phyloP scores from a whole-genome alignment of 2,797 vertebrate species.

The Tragelaphus eurycerus region DNA sequence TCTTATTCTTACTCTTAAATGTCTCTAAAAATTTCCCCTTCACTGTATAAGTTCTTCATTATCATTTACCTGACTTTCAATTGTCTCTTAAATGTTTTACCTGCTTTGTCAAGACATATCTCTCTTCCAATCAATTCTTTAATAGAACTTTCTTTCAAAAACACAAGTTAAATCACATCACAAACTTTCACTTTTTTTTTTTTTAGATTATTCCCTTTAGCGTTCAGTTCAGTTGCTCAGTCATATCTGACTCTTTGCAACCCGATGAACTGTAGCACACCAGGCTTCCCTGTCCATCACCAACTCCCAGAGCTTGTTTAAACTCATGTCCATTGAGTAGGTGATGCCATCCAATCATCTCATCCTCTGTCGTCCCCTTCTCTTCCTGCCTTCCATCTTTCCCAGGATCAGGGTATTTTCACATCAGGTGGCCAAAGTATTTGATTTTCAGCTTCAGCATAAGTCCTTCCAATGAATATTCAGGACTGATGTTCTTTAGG shows the following conservation, averaged over 20 bases:
- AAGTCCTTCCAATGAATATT: neutral
- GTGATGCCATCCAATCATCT: neutral
- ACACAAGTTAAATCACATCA: neutral
- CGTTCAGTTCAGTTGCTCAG: fast-evolving
- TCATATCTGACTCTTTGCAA: too few species aligned
- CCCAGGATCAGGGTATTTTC: neutral
- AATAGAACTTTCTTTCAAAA: neutral
- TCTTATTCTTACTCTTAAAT: neutral
- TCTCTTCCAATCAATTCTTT: neutral
- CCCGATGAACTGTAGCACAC: too few species aligned
- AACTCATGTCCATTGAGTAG: neutral
- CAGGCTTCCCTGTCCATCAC: too few species aligned
- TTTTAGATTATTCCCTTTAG: neutral
- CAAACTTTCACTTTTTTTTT: neutral
- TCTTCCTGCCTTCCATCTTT: neutral
- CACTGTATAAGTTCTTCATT: neutral
- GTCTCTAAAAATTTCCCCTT: neutral
- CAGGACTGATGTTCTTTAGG: neutral
- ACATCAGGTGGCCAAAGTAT: neutral
- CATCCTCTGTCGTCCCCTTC: neutral
- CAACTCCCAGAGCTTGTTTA: neutral
- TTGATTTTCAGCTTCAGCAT: neutral
- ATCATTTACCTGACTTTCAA: neutral
- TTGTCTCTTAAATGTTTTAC: neutral
- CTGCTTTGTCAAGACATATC: neutral